Evolutionary conservation across 2,888 invertebrate genomes (phyloP), one percentile per base, ranked within the genome.

Genomic region (Agriopis aurantiaria): DNA sequence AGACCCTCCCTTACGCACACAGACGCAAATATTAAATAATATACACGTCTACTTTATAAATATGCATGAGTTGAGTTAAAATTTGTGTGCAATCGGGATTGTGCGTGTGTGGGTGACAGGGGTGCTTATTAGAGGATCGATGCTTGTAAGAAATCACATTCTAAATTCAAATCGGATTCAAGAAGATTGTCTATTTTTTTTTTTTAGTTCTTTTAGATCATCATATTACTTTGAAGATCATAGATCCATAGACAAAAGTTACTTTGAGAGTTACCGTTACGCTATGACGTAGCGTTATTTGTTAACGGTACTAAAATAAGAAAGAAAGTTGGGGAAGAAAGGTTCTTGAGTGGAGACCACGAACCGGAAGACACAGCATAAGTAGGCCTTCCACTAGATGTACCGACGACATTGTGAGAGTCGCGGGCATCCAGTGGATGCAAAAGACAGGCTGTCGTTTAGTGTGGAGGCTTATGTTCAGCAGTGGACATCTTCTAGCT

Each of bases 21-120:
- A 88, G 78, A 78, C 87, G 81, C 86, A 88, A 84, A 88, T 87
- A 90, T 90, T 89, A 91, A 92, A 92, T 93, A 93, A 91, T 92
- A 91, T 91, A 92, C 90, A 88, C 88, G 84, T 86, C 87, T 86
- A 89, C 85, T 88, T 91, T 92, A 93, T 94, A 91, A 93, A 94
- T 94, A 94, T 94, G 90, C 93, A 94, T 93, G 91, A 93, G 91
- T 87, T 86, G 87, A 85, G 89, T 88, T 89, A 88, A 87, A 88
- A 88, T 88, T 86, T 84, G 85, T 88, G 87, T 87, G 86, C 82
- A 82, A 77, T 81, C 77, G 75, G 75, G 76, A 78, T 74, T 77
- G 77, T 69, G 53, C 73, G 73, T 82, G 73, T 77, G 76, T 82
- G 81, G 75, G 80, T 82, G 78, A 78, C 75, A 60, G 61, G 65